Percentiles rank a stretch among this genome's conserved stretches.
phyloP scores from a whole-genome alignment of 2,113 vertebrate genomes.

The Proterorhinus semilunaris region DNA sequence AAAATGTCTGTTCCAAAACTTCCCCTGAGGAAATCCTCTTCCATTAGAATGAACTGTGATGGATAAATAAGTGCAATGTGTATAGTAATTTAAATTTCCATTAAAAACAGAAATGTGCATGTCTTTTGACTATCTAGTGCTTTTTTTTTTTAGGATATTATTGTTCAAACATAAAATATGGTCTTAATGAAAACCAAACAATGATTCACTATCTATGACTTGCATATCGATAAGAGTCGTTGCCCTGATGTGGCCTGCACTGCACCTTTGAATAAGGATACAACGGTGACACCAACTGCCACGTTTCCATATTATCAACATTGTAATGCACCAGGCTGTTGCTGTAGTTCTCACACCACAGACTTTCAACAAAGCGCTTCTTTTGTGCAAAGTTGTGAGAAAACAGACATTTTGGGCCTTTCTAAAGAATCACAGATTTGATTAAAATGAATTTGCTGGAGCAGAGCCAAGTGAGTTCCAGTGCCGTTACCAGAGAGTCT shows the following conservation, averaged over 20 bases:
- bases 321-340: neutral
- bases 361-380: constrained; percentile 1
- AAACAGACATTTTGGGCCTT: neutral
- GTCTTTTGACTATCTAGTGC: constrained; percentile 7
- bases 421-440: constrained; percentile 34
- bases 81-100: neutral
- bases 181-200: neutral
- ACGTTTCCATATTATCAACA: neutral
- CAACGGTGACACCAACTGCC: too few species aligned
- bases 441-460: constrained; percentile 45
- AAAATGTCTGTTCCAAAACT: neutral
- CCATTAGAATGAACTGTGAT: too few species aligned
- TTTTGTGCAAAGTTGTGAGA: constrained; percentile 12
- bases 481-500: constrained; percentile 59
- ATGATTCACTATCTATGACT: neutral
- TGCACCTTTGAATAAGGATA: neutral
- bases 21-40: too few species aligned
- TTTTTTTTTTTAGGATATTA: neutral
- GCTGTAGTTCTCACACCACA: neutral
- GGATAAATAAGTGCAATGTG: too few species aligned
- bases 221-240: neutral
- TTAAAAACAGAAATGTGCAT: constrained; percentile 26
- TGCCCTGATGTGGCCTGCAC: neutral
- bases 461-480: constrained; percentile 58
- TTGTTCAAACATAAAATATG: neutral